A percentile compares a stretch with the other conserved stretches of the same genome.
These are phyloP conservation scores for Marisa cornuarietis DNA, from an alignment of 1,140 invertebrate species.

Conservation along the genomic window DNA sequence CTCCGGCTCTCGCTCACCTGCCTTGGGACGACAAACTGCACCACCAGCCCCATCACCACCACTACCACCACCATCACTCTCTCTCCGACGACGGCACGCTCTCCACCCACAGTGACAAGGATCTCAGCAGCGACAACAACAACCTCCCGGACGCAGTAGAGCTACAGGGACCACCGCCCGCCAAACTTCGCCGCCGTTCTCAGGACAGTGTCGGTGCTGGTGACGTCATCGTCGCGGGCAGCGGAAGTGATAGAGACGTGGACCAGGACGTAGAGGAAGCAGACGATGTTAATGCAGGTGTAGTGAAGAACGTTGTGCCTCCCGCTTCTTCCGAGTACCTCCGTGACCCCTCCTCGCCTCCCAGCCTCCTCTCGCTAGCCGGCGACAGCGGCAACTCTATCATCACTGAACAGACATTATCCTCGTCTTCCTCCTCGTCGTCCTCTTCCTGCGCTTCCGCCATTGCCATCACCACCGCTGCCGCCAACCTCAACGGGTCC, in stretches of 20 bases:
- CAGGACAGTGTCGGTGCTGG: constrained; percentile 2
- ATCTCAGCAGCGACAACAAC: constrained; percentile 5
- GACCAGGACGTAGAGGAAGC: neutral
- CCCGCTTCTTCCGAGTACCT: neutral
- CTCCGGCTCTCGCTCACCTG: constrained; percentile 27
- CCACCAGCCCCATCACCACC: constrained; percentile 34
- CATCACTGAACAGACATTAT: neutral
- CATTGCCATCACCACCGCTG: neutral
- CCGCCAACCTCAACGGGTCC: neutral
- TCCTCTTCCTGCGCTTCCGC: neutral
- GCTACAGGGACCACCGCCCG: neutral
- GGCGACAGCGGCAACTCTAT: neutral
- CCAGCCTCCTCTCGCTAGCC: neutral
- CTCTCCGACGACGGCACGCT: neutral
- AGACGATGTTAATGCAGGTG: neutral
- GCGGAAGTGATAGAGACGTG: neutral
- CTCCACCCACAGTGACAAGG: neutral
- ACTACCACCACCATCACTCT: constrained; percentile 17
- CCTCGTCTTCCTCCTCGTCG: neutral
- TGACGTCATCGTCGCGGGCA: neutral
- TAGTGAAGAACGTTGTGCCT: neutral
- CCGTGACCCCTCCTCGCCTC: neutral
- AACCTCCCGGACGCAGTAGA: neutral
- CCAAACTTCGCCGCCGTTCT: neutral
- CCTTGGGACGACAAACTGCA: constrained; percentile 36